Base-by-base conservation (phyloP, 2,113 vertebrate genomes). In the Macquaria ambigua region DNA sequence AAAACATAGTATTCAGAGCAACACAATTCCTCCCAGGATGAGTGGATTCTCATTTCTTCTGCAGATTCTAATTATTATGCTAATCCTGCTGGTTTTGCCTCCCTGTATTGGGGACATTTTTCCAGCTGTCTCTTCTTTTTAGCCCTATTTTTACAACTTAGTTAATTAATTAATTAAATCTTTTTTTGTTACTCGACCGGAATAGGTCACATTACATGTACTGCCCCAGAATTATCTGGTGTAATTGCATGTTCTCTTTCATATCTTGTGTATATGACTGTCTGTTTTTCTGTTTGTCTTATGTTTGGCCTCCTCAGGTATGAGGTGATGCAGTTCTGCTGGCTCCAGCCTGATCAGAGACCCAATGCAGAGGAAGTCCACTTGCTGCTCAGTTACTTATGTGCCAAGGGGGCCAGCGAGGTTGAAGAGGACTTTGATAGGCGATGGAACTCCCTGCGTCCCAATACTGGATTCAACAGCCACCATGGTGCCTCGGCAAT, bases 261-360 rank as follows among this genome's bases (percentile, higher is more conserved):
- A 48, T 10, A 28, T 25, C 18, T 31, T 41, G 6, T 43, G 11
- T 68, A 4, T 46, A 37, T 21, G 16, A 74, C 39, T 37, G 10
- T 84, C 21, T 87, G 37, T 73, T 25, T 46, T 37, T 25, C 21
- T 72, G 12, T 50, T 28, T 48, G 4, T 67, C 14, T 62, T 23
- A 1, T 48, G 39, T 58, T 55, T 52, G 43, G 8, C 23, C 3
- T 82, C 1, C 52, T 53, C 94, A 99, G 98, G 98, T 99, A 97
- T 6, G 98, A 99, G 92, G 98, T 99, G 87, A 98, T 99, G 98
- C 98, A 99, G 95, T 99, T 99, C 95, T 99, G 98, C 94, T 99
- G 98, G 98, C 96, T 99, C 73, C 98, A 98, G 92, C 96, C 98
- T 0, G 98, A 99, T 78, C 98, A 99, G 95, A 96, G 98, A 69